These are phyloP conservation scores for Luperina testacea DNA, from an alignment of 2,888 invertebrate species.

Conservation along the genomic window DNA sequence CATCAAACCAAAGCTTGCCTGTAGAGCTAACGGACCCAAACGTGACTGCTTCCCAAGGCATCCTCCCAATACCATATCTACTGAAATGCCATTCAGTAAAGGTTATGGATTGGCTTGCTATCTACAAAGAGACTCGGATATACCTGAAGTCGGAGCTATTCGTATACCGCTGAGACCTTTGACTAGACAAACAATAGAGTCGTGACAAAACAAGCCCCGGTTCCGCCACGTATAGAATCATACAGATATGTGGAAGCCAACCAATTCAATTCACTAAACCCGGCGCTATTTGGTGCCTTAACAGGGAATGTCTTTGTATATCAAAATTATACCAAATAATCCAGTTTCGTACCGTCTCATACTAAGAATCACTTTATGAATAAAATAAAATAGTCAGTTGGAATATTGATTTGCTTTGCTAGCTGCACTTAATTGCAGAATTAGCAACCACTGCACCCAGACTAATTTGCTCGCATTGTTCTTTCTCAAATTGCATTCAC, in stretches of 20 bases:
- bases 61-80: neutral
- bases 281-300: constrained; percentile 6
- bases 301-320: neutral
- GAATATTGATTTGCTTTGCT: neutral
- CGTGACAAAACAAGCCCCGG: constrained; percentile 43
- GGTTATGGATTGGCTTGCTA: constrained; percentile 25
- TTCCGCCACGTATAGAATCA: constrained; percentile 1
- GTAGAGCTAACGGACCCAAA: neutral
- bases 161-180: constrained; percentile 42
- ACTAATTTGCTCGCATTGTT: constrained; percentile 34
- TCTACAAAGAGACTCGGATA: constrained; percentile 44
- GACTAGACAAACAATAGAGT: constrained; percentile 51
- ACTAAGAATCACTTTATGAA: neutral
- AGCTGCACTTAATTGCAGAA: constrained; percentile 1
- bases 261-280: constrained; percentile 30
- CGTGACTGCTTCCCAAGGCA: neutral
- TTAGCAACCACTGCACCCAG: constrained; percentile 17
- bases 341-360: neutral
- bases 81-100: neutral
- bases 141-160: constrained; percentile 14
- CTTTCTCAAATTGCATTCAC: constrained; percentile 24
- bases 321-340: constrained; percentile 2
- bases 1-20: neutral
- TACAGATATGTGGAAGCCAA: constrained; percentile 19
- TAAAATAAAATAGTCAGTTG: neutral